Evolutionary conservation across 2,888 invertebrate genomes (phyloP).

Genomic region (Limnephilus lunatus): DNA sequence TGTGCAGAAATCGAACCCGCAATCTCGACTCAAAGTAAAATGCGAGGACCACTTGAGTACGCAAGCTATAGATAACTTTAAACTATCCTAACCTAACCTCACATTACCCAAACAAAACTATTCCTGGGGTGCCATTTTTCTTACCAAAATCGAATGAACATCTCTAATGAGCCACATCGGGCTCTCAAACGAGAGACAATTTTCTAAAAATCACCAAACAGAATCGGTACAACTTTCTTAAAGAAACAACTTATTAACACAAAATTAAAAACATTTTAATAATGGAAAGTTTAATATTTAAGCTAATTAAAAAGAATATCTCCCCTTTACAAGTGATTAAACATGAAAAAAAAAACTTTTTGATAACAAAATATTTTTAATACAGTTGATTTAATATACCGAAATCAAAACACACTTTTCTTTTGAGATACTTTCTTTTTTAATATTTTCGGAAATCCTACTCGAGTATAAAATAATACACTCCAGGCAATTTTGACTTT

Average conservation of each 20-base stretch:
- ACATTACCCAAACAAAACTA: neutral
- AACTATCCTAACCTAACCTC: neutral
- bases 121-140: neutral
- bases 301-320: neutral
- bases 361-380: neutral
- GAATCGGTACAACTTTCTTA: neutral
- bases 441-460: neutral
- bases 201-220: neutral
- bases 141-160: neutral
- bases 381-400: neutral
- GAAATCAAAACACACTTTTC: neutral
- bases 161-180: too few relatives aligned
- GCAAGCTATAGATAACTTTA: neutral
- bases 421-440: neutral
- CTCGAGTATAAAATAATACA: neutral
- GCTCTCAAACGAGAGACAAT: neutral
- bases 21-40: too few relatives aligned
- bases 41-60: too few relatives aligned
- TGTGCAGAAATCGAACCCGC: too few relatives aligned
- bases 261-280: neutral
- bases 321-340: neutral
- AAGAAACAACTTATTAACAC: neutral
- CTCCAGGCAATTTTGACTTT: neutral
- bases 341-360: neutral
- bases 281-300: neutral